A percentile compares a stretch with the other conserved stretches of the same genome.
Conservation (phyloP, 2,888 invertebrate genomes). For the Tanypteryx hageni region DNA sequence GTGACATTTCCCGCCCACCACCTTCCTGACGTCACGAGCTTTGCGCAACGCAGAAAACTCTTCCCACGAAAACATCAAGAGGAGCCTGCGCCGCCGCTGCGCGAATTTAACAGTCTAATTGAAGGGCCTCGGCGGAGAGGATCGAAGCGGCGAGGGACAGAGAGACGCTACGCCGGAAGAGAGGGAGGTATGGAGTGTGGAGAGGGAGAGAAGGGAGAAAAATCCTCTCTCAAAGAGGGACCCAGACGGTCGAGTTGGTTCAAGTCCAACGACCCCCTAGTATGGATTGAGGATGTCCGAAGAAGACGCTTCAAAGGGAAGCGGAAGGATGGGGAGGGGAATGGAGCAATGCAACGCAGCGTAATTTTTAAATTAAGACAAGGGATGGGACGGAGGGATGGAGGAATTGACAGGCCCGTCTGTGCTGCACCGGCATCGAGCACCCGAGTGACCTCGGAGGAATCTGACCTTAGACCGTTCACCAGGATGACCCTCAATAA, state of each 20-base stretch:
- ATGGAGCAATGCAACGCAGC: background rate
- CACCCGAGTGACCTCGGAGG: slow-evolving; percentile 24
- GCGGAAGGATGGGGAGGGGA: background rate
- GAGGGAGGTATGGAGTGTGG: background rate
- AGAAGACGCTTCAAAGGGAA: too few species aligned
- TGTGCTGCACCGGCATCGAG: background rate
- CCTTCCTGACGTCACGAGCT: background rate
- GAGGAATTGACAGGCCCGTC: background rate
- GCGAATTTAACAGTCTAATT: slow-evolving; percentile 27
- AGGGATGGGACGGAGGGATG: background rate
- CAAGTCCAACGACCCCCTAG: background rate
- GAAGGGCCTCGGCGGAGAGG: background rate
- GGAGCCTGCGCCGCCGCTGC: background rate
- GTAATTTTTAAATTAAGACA: background rate
- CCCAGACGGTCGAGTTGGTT: background rate
- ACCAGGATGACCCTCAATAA: background rate
- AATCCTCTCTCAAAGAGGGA: background rate
- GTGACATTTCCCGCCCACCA: background rate
- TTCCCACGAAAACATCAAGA: background rate
- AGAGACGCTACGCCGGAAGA: background rate
- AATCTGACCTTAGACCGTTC: background rate
- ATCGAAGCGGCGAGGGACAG: background rate
- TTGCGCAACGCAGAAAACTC: background rate
- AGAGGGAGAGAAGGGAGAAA: background rate
- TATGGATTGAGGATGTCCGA: background rate